A percentile compares a stretch with the other conserved stretches of the same genome.
Conservation (phyloP, 2,113 vertebrate genomes). For the Antechinus flavipes region DNA sequence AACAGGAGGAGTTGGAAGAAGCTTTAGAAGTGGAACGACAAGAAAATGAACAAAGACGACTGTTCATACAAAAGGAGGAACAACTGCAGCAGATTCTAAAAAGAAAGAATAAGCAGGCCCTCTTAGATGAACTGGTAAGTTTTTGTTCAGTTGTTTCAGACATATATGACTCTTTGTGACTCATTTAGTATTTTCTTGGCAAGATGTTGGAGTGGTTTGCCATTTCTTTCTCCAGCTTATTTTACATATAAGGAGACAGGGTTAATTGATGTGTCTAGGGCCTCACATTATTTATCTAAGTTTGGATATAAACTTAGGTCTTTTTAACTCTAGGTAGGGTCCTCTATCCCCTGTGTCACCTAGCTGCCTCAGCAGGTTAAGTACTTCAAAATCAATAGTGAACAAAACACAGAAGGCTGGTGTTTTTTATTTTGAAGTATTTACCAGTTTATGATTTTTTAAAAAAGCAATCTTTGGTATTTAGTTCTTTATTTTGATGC, state of each 20-base stretch:
- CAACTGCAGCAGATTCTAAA: slow-evolving; percentile 93
- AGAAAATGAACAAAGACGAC: slow-evolving; percentile 90
- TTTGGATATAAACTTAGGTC: not conserved
- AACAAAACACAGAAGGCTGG: not conserved
- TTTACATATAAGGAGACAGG: not conserved
- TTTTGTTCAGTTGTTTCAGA: not conserved
- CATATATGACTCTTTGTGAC: not conserved
- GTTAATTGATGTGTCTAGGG: not conserved
- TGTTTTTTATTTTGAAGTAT: not conserved
- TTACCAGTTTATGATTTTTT: not conserved
- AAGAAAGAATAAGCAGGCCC: slow-evolving; percentile 96
- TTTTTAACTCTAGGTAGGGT: not conserved
- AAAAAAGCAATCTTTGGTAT: not conserved
- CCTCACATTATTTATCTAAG: not conserved
- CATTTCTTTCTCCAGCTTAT: not conserved
- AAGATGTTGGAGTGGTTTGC: not conserved
- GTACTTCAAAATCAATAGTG: not conserved
- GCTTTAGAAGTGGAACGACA: slow-evolving; percentile 93
- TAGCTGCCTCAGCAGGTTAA: not conserved
- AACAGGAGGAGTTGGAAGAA: slow-evolving; percentile 98
- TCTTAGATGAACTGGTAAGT: slow-evolving; percentile 96
- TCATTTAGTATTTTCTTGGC: not conserved
- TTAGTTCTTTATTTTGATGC: slow-evolving; percentile 6
- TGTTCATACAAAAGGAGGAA: slow-evolving; percentile 94
- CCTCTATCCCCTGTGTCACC: not conserved